Evolutionary conservation across 2,113 vertebrate species (phyloP).

Genomic region (Amazona vittata): DNA sequence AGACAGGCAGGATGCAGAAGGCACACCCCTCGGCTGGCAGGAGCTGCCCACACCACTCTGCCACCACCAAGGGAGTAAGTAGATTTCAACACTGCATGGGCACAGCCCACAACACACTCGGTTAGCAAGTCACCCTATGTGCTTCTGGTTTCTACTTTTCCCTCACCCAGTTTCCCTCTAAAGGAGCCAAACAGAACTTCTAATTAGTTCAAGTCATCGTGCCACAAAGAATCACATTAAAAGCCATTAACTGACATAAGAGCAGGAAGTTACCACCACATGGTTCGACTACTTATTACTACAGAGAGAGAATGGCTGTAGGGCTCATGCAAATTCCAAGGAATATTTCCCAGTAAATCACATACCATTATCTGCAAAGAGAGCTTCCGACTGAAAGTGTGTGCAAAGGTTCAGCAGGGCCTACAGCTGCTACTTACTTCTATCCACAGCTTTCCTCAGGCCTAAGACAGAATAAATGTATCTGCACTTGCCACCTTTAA

Average conservation of each 20-base stretch:
- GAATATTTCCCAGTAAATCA: slow-evolving; percentile 25
- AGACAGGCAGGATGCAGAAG: neutral
- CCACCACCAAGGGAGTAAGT: neutral
- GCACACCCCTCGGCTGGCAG: neutral
- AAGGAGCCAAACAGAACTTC: slow-evolving; percentile 12
- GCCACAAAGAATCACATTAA: slow-evolving; percentile 11
- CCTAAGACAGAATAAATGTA: neutral
- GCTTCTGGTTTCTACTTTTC: slow-evolving; percentile 31
- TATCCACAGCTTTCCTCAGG: neutral
- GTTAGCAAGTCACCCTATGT: neutral
- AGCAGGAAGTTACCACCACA: slow-evolving; percentile 24
- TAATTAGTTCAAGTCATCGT: neutral
- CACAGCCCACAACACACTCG: neutral
- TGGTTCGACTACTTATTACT: neutral
- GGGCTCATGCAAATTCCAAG: neutral
- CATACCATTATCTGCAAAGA: neutral
- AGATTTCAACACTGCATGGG: neutral
- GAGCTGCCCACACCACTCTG: neutral
- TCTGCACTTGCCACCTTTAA: neutral
- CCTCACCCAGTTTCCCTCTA: neutral
- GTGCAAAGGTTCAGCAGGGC: neutral
- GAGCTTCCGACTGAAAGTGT: neutral
- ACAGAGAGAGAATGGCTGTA: neutral
- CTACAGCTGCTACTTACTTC: neutral
- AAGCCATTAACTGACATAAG: slow-evolving; percentile 13